Evolutionary conservation across 2,888 invertebrate genomes (phyloP), one percentile per base, ranked within the genome.

Genomic region (Nomada flava): DNA sequence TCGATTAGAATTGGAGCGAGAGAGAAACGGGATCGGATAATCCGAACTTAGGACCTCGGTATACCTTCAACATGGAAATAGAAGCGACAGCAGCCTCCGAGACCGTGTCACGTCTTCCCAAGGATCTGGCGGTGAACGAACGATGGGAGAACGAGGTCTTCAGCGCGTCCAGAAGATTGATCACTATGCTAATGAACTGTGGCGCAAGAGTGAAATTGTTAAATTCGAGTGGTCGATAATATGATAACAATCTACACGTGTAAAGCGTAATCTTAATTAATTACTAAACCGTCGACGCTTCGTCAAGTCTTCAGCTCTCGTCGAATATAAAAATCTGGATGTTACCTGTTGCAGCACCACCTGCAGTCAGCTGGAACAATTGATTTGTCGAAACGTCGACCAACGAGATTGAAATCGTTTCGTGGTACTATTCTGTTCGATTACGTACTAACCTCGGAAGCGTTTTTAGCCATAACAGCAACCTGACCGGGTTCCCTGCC

Each of bases 91-190:
- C 96, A 20, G 98, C 98, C 92, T 98, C 98, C 89, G 98, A 98
- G 86, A 98, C 95, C n/a, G 97, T 96, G 94, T 98, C 98, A 91
- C 97, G 97, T 93, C 96, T 96, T 89, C 98, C 98, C 91, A 98
- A 95, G 71, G 97, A 97, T 79, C 98, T 96, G 52, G 98, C 98
- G 15, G 96, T 95, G 90, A 98, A 94, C 23, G 98, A 98, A 90
- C 98, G 96, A 94, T 98, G 98, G 47, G 98, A 98, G 95, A 98
- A 98, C 53, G 98, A 98, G 44, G 98, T 98, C 94, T 98, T 98
- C 92, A 98, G 94, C 76, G 98, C 98, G 92, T 98, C 98, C 95
- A 98, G 94, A 62, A 98, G 96, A 94, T 98, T 98, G 92, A 98
- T 96, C 73, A 98, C 97, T 95, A 98, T 97, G 95, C 97, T 97